Conservation (phyloP, 2,888 invertebrate species). For the Ormyrus pomaceus region DNA sequence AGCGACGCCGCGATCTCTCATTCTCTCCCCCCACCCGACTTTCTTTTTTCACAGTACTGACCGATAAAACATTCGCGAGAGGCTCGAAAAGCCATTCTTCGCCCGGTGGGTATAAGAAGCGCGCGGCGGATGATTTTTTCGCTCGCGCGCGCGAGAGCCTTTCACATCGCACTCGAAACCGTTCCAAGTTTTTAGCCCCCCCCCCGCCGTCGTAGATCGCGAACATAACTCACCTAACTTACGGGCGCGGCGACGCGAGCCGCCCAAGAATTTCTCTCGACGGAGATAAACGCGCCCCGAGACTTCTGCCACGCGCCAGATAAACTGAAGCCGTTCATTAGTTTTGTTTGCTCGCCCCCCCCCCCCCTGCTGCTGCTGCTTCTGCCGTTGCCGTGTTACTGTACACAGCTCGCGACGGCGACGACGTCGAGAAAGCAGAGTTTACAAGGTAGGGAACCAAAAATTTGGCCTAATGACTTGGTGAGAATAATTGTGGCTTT, state of each 20-base stretch:
- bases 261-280: slow-evolving; percentile 31
- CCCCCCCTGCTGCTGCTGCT: too few species aligned
- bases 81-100: slow-evolving; percentile 27
- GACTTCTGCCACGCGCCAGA: slow-evolving; percentile 33
- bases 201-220: neutral
- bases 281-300: slow-evolving; percentile 45
- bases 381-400: too few species aligned
- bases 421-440: too few species aligned
- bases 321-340: slow-evolving; percentile 44
- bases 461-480: too few species aligned
- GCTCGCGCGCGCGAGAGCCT: neutral
- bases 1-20: neutral
- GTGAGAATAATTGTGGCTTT: too few species aligned
- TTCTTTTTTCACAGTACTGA: neutral
- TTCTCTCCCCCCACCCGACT: neutral
- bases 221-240: slow-evolving; percentile 46
- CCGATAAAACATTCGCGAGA: slow-evolving; percentile 35
- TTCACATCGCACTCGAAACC: slow-evolving; percentile 20
- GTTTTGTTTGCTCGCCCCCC: slow-evolving; percentile 4
- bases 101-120: neutral
- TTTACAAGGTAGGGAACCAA: too few species aligned
- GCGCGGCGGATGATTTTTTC: slow-evolving; percentile 37
- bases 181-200: slow-evolving; percentile 29
- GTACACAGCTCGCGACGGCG: too few species aligned
- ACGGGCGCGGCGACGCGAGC: neutral